Evolutionary conservation across 1,140 invertebrate genomes (phyloP).

Genomic region (Catajapyx aquilonaris): DNA sequence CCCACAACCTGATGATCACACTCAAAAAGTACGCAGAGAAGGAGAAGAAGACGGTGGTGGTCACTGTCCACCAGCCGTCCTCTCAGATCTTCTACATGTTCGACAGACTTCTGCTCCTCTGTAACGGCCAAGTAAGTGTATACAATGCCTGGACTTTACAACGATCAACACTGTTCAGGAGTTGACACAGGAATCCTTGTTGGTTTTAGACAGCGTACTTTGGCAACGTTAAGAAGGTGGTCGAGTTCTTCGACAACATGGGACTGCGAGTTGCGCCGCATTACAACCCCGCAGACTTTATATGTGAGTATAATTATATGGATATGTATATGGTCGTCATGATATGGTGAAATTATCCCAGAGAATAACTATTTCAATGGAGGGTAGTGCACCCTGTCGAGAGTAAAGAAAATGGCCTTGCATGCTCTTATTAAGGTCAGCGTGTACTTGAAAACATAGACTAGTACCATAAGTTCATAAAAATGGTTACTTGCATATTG

Average conservation of each 20-base stretch:
- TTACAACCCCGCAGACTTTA: slow-evolving; percentile 74
- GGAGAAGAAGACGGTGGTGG: slow-evolving; percentile 58
- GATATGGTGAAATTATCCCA: too few relatives aligned
- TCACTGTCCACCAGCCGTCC: slow-evolving; percentile 69
- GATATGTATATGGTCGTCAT: not conserved
- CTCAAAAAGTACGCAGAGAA: slow-evolving; percentile 52
- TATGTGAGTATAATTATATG: slow-evolving; percentile 35
- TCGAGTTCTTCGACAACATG: slow-evolving; percentile 50
- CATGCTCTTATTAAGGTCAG: too few relatives aligned
- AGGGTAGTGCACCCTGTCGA: too few relatives aligned
- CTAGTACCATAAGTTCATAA: too few relatives aligned
- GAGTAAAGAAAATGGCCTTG: too few relatives aligned
- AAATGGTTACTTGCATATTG: too few relatives aligned
- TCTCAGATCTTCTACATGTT: slow-evolving; percentile 77
- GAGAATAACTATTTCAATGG: too few relatives aligned
- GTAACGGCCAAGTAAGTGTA: slow-evolving; percentile 35
- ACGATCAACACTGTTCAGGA: not conserved
- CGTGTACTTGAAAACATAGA: too few relatives aligned
- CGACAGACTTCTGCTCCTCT: slow-evolving; percentile 53
- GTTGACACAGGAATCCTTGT: slow-evolving; percentile 3
- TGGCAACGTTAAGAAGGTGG: slow-evolving; percentile 48
- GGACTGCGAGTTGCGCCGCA: slow-evolving; percentile 51
- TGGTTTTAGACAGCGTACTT: slow-evolving; percentile 49
- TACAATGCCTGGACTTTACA: slow-evolving; percentile 1
- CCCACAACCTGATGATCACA: slow-evolving; percentile 46